Evolutionary conservation across 2,888 invertebrate species (phyloP).

Genomic region (Yponomeuta cagnagella): DNA sequence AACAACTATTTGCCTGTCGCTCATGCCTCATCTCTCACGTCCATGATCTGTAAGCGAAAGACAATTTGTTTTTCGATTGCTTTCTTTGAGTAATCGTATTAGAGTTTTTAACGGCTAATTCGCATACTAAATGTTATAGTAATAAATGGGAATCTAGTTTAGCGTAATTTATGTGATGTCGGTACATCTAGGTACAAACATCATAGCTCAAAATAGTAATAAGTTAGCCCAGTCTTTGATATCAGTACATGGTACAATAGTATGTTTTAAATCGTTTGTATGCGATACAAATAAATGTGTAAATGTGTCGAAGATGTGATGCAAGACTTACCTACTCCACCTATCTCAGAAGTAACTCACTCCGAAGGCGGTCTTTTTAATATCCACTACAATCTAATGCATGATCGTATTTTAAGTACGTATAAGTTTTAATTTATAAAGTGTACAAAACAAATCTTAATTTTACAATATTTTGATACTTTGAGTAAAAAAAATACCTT

Average conservation of each 20-base stretch:
- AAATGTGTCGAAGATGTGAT: neutral
- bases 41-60: too few species aligned
- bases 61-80: too few species aligned
- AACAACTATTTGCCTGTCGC: too few species aligned
- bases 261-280: neutral
- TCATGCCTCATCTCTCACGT: too few species aligned
- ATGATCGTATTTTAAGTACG: neutral
- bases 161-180: neutral
- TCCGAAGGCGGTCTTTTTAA: neutral
- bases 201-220: neutral
- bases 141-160: neutral
- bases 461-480: slow-evolving; percentile 4
- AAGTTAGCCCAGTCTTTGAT: neutral
- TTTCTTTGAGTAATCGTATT: too few species aligned
- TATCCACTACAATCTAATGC: neutral
- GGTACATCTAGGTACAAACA: neutral
- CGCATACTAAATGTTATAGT: neutral
- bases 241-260: neutral
- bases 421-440: slow-evolving; percentile 4
- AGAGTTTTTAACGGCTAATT: too few species aligned
- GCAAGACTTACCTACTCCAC: too few species aligned
- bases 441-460: neutral
- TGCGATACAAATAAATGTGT: neutral
- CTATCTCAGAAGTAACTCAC: too few species aligned
- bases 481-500: neutral